phyloP scores from a whole-genome alignment of 2,113 vertebrate species.

The Campylomormyrus tamandua region DNA sequence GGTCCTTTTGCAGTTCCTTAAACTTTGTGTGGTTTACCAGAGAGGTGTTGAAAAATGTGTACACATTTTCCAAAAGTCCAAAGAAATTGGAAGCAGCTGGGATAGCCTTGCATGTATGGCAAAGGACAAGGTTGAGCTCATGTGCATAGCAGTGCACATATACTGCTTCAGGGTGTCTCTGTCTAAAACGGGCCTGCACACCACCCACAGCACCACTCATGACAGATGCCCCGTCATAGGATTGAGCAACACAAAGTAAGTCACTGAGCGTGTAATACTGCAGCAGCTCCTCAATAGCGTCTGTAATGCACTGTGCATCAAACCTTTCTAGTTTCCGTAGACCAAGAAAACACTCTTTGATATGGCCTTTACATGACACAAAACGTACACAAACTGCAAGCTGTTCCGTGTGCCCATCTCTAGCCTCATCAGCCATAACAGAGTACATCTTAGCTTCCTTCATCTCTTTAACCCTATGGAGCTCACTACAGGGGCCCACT shows the following conservation, averaged over 20 bases:
- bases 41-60: not conserved
- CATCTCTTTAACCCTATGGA: no score
- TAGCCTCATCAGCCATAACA: no score
- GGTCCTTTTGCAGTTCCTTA: conserved; percentile 1
- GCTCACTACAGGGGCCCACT: no score
- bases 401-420: no score
- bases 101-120: conserved; percentile 21
- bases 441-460: no score
- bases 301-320: conserved; percentile 24
- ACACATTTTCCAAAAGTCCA: conserved; percentile 8
- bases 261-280: not conserved
- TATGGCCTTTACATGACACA: no score
- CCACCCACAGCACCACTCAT: conserved; percentile 23
- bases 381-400: no score
- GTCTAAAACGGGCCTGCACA: conserved; percentile 17
- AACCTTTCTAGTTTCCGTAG: not conserved
- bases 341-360: no score
- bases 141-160: conserved; percentile 26
- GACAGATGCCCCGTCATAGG: conserved; percentile 20
- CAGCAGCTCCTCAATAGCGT: conserved; percentile 10
- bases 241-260: conserved; percentile 24
- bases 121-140: conserved; percentile 22
- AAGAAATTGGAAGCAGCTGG: conserved; percentile 7
- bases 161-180: conserved; percentile 16
- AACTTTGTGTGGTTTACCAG: conserved; percentile 21